Evolutionary conservation across 2,797 vertebrate species (phyloP).

Genomic region (Amphiprion clarkii): DNA sequence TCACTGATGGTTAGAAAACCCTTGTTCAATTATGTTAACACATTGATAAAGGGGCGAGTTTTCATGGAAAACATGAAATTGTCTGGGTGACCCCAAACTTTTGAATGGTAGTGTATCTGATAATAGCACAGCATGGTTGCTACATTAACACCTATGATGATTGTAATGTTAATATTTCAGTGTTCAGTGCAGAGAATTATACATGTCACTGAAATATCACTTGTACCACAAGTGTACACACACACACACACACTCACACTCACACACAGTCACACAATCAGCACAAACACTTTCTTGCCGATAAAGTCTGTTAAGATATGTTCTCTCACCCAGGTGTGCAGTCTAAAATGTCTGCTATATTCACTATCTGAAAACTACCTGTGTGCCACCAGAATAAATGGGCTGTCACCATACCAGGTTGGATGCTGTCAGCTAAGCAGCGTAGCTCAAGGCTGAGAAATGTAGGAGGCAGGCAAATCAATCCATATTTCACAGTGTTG

Average conservation of each 20-base stretch:
- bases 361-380: constrained; percentile 46
- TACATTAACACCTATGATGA: not conserved
- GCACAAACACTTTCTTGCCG: constrained; percentile 58
- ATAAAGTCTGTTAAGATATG: constrained; percentile 32
- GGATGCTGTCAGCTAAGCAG: constrained; percentile 46
- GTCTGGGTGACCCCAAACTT: too few relatives aligned
- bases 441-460: constrained; percentile 22
- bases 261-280: constrained; percentile 26
- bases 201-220: constrained; percentile 19
- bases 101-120: too few relatives aligned
- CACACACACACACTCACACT: not conserved
- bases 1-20: too few relatives aligned
- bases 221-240: not conserved
- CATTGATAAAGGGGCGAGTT: too few relatives aligned
- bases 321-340: constrained; percentile 31
- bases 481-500: constrained; percentile 36
- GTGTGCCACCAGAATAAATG: constrained; percentile 52
- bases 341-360: constrained; percentile 30
- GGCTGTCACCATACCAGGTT: constrained; percentile 44
- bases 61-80: too few relatives aligned
- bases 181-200: constrained; percentile 15
- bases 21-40: too few relatives aligned
- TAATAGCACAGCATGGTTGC: not conserved
- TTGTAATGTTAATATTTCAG: not conserved
- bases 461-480: constrained; percentile 32